Conservation (phyloP, 2,113 vertebrate genomes). For the Thalassarche chlororhynchos region DNA sequence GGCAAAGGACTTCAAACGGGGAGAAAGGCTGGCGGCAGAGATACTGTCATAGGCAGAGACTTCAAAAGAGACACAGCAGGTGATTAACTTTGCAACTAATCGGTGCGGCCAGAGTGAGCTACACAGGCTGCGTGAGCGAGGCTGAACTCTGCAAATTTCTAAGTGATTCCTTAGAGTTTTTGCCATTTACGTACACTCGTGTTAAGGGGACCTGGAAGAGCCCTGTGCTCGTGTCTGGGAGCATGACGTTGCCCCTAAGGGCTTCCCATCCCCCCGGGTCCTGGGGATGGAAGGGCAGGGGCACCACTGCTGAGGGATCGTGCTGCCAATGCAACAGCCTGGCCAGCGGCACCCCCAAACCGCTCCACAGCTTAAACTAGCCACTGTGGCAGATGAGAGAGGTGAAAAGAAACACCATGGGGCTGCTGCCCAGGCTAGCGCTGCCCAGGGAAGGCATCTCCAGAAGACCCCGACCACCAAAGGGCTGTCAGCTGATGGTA, state of each 20-base stretch:
- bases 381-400: neutral
- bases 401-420: neutral
- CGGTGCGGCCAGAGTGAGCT: accelerated
- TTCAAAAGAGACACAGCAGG: neutral
- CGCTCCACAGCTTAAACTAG: neutral
- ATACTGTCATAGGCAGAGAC: neutral
- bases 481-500: neutral
- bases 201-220: neutral
- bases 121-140: accelerated
- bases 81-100: neutral
- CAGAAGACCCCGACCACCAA: neutral
- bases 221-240: neutral
- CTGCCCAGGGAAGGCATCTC: neutral
- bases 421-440: neutral
- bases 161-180: neutral
- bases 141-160: neutral
- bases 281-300: neutral
- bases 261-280: neutral
- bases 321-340: accelerated
- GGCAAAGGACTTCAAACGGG: neutral
- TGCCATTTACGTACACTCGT: accelerated
- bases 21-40: neutral
- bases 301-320: accelerated
- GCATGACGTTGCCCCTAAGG: neutral
- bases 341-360: neutral